These are phyloP conservation scores for Sapajus apella DNA, from an alignment of 2,113 vertebrate genomes.

Conservation along the genomic window DNA sequence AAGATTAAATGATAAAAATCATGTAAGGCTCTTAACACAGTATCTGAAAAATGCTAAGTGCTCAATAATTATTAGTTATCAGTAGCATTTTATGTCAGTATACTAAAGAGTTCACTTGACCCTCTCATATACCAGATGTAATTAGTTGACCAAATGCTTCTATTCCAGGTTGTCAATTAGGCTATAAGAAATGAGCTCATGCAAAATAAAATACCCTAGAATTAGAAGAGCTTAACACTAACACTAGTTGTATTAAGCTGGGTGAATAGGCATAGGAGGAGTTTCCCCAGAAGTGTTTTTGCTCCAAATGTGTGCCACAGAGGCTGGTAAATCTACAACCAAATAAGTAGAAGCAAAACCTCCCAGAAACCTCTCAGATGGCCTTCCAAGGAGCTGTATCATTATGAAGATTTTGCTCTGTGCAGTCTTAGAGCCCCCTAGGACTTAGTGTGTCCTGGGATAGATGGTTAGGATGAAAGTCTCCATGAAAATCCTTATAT, in stretches of 20 bases:
- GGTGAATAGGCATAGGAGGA: neutral
- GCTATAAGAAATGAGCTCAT: neutral
- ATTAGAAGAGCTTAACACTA: neutral
- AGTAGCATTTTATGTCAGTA: neutral
- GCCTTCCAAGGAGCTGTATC: neutral
- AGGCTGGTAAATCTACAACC: neutral
- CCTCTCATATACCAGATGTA: neutral
- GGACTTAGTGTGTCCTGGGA: neutral
- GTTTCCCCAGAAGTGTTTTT: neutral
- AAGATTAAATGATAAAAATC: neutral
- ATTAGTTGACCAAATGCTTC: neutral
- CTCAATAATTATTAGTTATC: neutral
- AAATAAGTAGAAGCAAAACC: neutral
- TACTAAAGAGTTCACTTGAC: neutral
- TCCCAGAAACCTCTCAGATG: neutral
- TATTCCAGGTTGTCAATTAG: neutral
- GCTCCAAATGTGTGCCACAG: neutral
- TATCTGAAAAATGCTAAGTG: neutral
- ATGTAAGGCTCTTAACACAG: neutral
- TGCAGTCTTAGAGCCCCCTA: neutral
- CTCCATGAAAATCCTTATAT: neutral
- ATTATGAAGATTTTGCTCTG: neutral
- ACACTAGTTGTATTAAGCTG: neutral
- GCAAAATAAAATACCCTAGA: neutral
- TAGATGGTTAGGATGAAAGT: neutral